These are phyloP conservation scores for Drosophila punjabiensis DNA, from an alignment of 1,140 invertebrate species.

Conservation along the genomic window DNA sequence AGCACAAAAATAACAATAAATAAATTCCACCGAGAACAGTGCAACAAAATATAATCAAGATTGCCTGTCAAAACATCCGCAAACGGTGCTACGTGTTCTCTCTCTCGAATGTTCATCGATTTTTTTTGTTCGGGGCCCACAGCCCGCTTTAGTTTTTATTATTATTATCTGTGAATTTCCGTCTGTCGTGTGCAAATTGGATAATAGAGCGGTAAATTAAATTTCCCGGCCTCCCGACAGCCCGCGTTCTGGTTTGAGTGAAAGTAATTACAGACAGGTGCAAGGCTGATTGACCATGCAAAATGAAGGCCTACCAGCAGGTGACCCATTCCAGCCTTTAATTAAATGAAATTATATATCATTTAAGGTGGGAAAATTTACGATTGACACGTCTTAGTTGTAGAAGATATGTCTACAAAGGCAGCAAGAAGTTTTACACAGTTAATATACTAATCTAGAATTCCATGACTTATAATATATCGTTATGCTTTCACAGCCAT, in stretches of 20 bases:
- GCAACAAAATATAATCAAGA: conserved; percentile 51
- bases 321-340: background rate
- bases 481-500: background rate
- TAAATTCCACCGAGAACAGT: conserved; percentile 12
- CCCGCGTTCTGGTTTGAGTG: conserved; percentile 17
- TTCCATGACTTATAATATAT: background rate
- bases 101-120: conserved; percentile 36
- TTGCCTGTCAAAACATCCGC: conserved; percentile 43
- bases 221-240: conserved; percentile 21
- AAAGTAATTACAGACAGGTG: conserved; percentile 52
- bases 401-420: background rate
- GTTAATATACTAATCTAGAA: background rate
- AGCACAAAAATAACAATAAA: conserved; percentile 36
- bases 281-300: conserved; percentile 7
- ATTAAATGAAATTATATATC: conserved; percentile 25
- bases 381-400: background rate
- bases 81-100: conserved; percentile 19
- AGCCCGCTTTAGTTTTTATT: conserved; percentile 52
- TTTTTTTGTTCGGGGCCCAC: conserved; percentile 13
- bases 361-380: conserved; percentile 11
- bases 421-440: background rate
- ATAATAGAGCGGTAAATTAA: conserved; percentile 60
- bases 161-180: conserved; percentile 62
- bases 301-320: conserved; percentile 1
- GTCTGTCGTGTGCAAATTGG: conserved; percentile 54